Evolutionary conservation across 2,888 invertebrate genomes (phyloP).

Genomic region (Drosophila infuscata): DNA sequence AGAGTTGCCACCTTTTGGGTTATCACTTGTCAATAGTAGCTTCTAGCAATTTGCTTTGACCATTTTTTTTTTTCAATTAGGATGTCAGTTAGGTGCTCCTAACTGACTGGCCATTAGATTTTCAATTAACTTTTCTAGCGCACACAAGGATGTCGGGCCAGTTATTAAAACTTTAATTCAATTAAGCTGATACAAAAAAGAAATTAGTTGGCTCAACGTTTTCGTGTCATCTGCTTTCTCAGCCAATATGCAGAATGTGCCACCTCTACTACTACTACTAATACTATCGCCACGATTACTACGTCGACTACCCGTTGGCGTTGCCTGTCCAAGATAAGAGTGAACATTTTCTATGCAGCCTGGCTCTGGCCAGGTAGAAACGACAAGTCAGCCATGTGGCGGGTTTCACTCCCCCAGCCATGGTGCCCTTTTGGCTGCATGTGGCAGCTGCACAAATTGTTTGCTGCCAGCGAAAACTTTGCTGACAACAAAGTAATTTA

Average conservation of each 20-base stretch:
- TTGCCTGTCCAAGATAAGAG: slow-evolving; percentile 45
- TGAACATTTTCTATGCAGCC: slow-evolving; percentile 50
- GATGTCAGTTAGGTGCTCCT: slow-evolving; percentile 30
- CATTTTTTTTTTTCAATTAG: slow-evolving; percentile 33
- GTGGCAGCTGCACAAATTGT: slow-evolving; percentile 74
- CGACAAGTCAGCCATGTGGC: slow-evolving; percentile 51
- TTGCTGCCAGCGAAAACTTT: slow-evolving; percentile 70
- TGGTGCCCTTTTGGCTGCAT: slow-evolving; percentile 38
- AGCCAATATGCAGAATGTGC: slow-evolving; percentile 52
- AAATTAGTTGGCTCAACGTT: slow-evolving; percentile 61
- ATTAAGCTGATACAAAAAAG: slow-evolving; percentile 57
- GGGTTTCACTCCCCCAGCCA: not conserved
- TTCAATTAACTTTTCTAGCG: slow-evolving; percentile 66
- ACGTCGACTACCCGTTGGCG: slow-evolving; percentile 7
- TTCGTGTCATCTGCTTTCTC: slow-evolving; percentile 56
- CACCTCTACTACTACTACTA: not conserved
- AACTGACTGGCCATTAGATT: slow-evolving; percentile 52
- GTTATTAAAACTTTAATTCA: slow-evolving; percentile 79
- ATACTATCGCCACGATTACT: not conserved
- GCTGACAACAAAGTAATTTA: slow-evolving; percentile 75
- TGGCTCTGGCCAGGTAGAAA: slow-evolving; percentile 45
- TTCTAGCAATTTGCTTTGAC: slow-evolving; percentile 48
- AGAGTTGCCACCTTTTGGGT: not conserved
- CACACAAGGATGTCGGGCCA: slow-evolving; percentile 26
- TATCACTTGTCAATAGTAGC: slow-evolving; percentile 14